Evolutionary conservation across 2,888 invertebrate species (phyloP), one percentile per base, ranked within the genome.

Genomic region (Eueremaeus valkanovi): DNA sequence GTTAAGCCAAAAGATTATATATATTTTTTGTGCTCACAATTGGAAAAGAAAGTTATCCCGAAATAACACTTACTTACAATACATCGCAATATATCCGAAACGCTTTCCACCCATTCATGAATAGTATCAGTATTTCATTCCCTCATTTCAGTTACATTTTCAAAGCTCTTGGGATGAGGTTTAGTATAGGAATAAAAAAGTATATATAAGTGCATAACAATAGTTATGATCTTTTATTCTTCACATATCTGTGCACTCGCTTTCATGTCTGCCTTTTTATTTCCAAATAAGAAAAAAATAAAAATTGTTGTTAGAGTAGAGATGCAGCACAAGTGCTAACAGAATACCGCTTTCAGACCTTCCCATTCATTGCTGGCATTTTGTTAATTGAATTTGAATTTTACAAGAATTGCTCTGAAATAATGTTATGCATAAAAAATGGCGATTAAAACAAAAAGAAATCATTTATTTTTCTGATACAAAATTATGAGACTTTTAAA

Each of bases 51-150:
- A 42, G 42, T 68, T 68, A 68, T 21, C 40, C 68, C 42, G 68
- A 68, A 68, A 68, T 68, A 68, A 68, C 68, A 68, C 68, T 68
- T 68, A 42, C 68, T 68, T n/a, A 21, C 68, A 68, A 68, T 68
- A 42, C 68, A 42, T 68, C 18, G 33, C 1, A 66, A 66, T 61
- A 29, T 51, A 21, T 21, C 51, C 51, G 24, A 55, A 55, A 21
- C 24, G 55, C 27, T 63, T 33, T 63, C 61, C 63, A 63, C 63
- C 63, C 63, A 3, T 55, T 63, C 63, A 63, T 63, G 63, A 63
- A 63, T 63, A 63, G n/a, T 33, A 33, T 63, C 63, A 42, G 68
- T 21, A 36, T n/a, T 66, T 66, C 29, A 66, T 36, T 63, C 21
- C 61, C 27, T 31, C n/a, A 27, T 27, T 68, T 36, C 24, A 68